Percentiles rank a stretch among this genome's conserved stretches.
phyloP scores from a whole-genome alignment of 2,888 invertebrate species.

The Metopia argyrocephala region DNA sequence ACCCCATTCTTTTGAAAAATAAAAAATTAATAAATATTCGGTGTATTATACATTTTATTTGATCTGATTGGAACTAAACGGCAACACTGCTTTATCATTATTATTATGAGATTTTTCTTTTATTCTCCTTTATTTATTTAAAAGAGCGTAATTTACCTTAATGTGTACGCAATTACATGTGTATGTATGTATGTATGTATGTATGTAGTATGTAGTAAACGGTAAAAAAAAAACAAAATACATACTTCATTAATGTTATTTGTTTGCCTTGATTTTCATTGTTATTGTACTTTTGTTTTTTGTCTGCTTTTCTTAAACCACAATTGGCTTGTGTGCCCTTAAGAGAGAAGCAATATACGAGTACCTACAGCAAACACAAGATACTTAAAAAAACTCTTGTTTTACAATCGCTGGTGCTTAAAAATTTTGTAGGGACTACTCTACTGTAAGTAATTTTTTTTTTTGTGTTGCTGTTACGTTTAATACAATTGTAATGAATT shows the following conservation, averaged over 20 bases:
- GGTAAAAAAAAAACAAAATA: neutral
- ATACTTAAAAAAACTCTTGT: neutral
- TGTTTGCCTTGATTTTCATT: neutral
- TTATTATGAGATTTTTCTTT: constrained; percentile 17
- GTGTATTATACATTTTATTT: too few species aligned
- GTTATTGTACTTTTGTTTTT: neutral
- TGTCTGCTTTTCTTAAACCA: constrained; percentile 11
- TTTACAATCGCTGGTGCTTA: neutral
- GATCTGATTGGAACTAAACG: too few species aligned
- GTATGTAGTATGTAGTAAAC: too few species aligned
- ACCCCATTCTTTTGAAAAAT: too few species aligned
- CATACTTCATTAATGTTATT: neutral
- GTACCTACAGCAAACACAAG: neutral
- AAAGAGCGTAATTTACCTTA: neutral
- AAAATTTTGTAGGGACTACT: neutral
- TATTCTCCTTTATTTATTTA: neutral
- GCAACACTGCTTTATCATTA: neutral
- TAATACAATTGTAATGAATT: neutral
- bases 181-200: neutral
- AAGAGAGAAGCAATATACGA: neutral
- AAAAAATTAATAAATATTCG: too few species aligned
- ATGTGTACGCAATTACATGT: neutral
- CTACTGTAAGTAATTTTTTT: neutral
- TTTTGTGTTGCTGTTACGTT: neutral
- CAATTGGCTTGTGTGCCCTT: constrained; percentile 39